Percentiles rank a stretch among this genome's conserved stretches.
Conservation (phyloP, 2,113 vertebrate genomes). For the Sterna hirundo region DNA sequence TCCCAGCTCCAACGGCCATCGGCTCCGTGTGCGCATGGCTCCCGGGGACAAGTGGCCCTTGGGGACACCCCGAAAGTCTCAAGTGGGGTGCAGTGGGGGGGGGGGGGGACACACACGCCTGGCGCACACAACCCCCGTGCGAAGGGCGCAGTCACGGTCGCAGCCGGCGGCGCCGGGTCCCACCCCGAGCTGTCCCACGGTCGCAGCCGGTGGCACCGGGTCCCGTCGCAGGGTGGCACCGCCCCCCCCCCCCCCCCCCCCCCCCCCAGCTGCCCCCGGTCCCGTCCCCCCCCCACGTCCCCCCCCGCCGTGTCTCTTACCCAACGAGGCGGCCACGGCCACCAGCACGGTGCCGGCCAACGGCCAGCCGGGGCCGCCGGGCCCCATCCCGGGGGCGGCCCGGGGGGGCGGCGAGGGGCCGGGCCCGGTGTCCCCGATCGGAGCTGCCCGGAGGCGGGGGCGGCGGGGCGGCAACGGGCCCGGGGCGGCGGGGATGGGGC, state of each 20-base stretch:
- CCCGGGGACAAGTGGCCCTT: too few relatives aligned
- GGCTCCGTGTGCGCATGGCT: neutral
- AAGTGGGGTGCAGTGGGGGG: neutral
- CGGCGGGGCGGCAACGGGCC: too few relatives aligned
- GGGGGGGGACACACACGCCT: too few relatives aligned
- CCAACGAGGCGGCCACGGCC: conserved; percentile 9
- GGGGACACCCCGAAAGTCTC: neutral
- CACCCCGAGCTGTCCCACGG: neutral
- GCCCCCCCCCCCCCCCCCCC: too few relatives aligned
- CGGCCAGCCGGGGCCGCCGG: neutral
- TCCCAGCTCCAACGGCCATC: too few relatives aligned
- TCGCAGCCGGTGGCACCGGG: neutral
- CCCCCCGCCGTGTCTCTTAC: neutral
- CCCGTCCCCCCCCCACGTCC: too few relatives aligned
- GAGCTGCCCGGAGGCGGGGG: neutral
- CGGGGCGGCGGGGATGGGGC: too few relatives aligned
- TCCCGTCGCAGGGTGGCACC: neutral
- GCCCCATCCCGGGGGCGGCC: neutral
- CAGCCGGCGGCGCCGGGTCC: neutral
- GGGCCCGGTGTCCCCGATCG: neutral
- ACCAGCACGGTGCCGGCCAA: conserved; percentile 11
- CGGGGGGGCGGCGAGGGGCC: too few relatives aligned
- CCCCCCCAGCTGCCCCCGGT: neutral
- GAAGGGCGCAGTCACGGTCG: neutral
- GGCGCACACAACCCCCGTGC: neutral